Evolutionary conservation across 1,140 invertebrate genomes (phyloP), one percentile per base, ranked within the genome.

Genomic region (Portunus trituberculatus): DNA sequence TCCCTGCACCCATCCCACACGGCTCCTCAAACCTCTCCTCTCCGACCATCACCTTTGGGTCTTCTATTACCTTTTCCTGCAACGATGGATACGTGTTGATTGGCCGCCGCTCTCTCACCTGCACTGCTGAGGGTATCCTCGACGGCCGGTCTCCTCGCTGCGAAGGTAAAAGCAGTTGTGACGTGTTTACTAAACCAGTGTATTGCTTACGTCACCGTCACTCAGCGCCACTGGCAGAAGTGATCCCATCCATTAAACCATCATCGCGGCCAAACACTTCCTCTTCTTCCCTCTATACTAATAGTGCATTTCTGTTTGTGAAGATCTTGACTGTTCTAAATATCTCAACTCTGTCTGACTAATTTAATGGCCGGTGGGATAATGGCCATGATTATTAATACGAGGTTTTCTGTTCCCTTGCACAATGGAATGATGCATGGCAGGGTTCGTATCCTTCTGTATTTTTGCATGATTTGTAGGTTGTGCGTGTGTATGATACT

Each of bases 61-160:
- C 16, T 48, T 46, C 88, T 59, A 39, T 94, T 88, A 39, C 0
- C 45, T 91, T 89, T 52, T 28, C 87, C 32, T 94, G 93, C 59
- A 59, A 94, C 39, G 48, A 86, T 14, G 98, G 98, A 4, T 98
- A 98, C 96, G 97, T 97, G 95, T 97, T 99, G 86, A 97, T 98
- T 31, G 99, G 99, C 31, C 97, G 98, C 0, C 97, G 97, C 12
- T 97, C 97, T 91, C 97, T 99, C 45, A 97, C 97, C 46, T 99
- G 99, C 96, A 97, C 98, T 90, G 97, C 98, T 25, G 98, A 97
- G 88, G 99, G 99, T 2, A 97, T 98, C 92, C 99, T 98, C 97
- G 98, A 99, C 97, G 98, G 98, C 83, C 97, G 97, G 0, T 97
- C 98, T 31, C 98, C 98, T 0, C 97, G 97, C 48, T 99, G 98